Evolutionary conservation across 2,113 vertebrate species (phyloP).

Genomic region (Mesembrinibis cayennensis): DNA sequence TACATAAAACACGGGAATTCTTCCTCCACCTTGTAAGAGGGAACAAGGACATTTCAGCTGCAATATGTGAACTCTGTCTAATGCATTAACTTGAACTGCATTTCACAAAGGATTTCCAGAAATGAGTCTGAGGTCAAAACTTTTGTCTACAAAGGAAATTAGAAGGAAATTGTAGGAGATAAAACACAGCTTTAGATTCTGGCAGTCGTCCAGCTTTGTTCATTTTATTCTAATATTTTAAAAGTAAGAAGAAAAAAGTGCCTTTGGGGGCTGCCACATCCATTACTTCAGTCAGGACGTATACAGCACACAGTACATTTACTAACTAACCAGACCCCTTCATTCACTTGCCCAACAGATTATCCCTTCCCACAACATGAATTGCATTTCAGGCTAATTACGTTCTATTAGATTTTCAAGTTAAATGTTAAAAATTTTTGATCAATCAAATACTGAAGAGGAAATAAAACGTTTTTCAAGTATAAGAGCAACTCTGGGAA

Average conservation of each 20-base stretch:
- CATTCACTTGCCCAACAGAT: neutral
- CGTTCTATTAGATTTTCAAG: neutral
- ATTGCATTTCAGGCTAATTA: neutral
- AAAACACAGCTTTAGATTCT: conserved; percentile 71
- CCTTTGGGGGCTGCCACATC: neutral
- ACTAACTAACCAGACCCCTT: neutral
- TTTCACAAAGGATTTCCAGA: conserved; percentile 47
- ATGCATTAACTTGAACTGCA: neutral
- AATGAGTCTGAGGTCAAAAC: conserved; percentile 69
- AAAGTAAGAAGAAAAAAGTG: neutral
- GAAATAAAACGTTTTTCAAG: neutral
- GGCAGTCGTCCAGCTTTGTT: conserved; percentile 70
- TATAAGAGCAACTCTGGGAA: neutral
- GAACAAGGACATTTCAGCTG: neutral
- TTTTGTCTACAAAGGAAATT: conserved; percentile 74
- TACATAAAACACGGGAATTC: neutral
- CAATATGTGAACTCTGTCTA: neutral
- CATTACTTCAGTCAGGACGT: neutral
- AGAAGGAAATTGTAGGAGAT: conserved; percentile 78
- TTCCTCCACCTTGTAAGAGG: neutral
- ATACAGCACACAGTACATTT: neutral
- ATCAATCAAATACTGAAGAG: neutral
- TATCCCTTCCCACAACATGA: neutral
- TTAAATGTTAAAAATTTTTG: neutral
- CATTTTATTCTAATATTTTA: conserved; percentile 51